Base-by-base conservation (phyloP, 2,797 vertebrate genomes). In the Eulemur albifrons region DNA sequence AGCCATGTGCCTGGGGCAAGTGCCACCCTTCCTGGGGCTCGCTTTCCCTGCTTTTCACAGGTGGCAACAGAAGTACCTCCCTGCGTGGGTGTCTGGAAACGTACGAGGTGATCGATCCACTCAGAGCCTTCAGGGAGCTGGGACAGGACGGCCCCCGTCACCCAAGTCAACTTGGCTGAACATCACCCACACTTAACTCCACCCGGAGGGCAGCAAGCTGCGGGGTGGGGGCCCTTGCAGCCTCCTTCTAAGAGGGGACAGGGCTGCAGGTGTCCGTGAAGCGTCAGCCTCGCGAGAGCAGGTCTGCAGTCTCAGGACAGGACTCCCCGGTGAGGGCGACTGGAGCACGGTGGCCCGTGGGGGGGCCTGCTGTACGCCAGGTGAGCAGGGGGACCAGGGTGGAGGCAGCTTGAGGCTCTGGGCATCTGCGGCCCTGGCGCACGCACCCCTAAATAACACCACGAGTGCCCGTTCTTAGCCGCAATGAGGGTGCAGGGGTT, bases 341-440 rank as follows among this genome's bases (percentile, higher is more conserved):
- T 0, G 35, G 23, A 48, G 32, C 7, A 30, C 4, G 0, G 54
- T 1, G 27, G 21, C 6, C 63, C 0, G 0, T 0, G 0, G 0
- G 4, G 7, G 23, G 0, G 2, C 23, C 25, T 15, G 32, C 0
- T 8, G 30, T 4, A n/a, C 6, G 20, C 3, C 30, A 4, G 38
- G 6, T 2, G 4, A 2, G 0, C 11, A 12, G 0, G n/a, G 0
- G 1, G 17, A 48, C 45, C 45, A 48, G 45, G 45, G 45, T 0
- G 0, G 35, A 30, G 61, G 52, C 0, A 1, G 38, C 61, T n/a
- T 4, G 1, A 8, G 2, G 17, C 3, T 2, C 35, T 7, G 20
- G 13, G 27, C 4, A 17, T 25, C 17, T 5, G 25, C 32, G 25
- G 21, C 0, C 1, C 27, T 20, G 12, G 35, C 0, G 3, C 5